A percentile compares a stretch with the other conserved stretches of the same genome.
Conservation (phyloP, 2,888 invertebrate genomes). For the Limnephilus marmoratus region DNA sequence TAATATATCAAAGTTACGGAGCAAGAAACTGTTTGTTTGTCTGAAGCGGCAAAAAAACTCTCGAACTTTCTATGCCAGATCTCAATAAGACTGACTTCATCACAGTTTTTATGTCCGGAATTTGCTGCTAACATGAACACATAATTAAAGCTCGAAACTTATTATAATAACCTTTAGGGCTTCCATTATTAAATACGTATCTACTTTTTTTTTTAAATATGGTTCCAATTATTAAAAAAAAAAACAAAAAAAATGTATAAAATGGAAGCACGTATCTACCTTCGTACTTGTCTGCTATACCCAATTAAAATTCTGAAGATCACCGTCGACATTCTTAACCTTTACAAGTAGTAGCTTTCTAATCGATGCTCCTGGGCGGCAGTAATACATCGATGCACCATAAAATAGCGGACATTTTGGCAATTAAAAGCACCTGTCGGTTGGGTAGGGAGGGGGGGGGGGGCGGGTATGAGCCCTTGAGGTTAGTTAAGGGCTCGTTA, state of each 20-base stretch:
- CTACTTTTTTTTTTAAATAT: no score
- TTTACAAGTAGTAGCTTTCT: neutral
- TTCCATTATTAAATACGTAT: neutral
- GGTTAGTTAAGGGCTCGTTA: constrained; percentile 26
- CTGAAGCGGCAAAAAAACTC: neutral
- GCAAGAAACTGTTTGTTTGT: neutral
- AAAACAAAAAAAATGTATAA: no score
- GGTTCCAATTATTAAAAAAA: no score
- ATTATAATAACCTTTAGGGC: neutral
- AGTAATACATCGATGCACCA: constrained; percentile 12
- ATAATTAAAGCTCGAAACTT: neutral
- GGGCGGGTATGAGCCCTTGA: neutral
- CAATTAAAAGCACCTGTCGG: constrained; percentile 38
- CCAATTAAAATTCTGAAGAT: neutral
- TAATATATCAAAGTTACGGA: neutral
- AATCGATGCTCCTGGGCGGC: neutral
- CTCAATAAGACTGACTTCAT: neutral
- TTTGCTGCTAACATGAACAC: neutral
- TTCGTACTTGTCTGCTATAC: neutral
- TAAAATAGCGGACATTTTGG: neutral
- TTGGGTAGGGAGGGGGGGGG: neutral
- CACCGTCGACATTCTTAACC: neutral
- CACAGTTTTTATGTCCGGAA: neutral
- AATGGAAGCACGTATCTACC: neutral
- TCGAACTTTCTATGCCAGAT: neutral